A percentile compares a stretch with the other conserved stretches of the same genome.
These are phyloP conservation scores for Platysteira castanea DNA, from an alignment of 2,113 vertebrate genomes.

Conservation along the genomic window DNA sequence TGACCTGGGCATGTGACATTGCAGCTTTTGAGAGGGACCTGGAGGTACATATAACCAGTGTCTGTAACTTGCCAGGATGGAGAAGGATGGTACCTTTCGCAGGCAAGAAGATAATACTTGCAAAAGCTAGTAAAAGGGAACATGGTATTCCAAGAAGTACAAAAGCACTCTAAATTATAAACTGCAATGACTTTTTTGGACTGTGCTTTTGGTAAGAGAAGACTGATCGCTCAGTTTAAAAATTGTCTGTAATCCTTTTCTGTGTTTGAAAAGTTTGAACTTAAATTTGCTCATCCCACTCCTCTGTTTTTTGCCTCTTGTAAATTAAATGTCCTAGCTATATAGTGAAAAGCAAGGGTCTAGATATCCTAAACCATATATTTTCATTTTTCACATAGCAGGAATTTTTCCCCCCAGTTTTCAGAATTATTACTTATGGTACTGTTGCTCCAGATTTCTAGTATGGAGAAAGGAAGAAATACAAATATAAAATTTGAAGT, in stretches of 20 bases:
- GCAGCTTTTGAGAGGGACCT: neutral
- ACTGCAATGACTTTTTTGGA: neutral
- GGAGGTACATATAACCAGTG: neutral
- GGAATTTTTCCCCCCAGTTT: rapidly evolving
- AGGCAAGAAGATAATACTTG: neutral
- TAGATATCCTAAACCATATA: neutral
- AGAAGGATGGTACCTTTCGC: neutral
- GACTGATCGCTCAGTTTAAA: neutral
- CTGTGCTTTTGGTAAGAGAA: neutral
- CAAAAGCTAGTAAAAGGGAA: neutral
- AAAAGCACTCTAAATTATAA: neutral
- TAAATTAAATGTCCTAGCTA: neutral
- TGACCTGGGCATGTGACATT: neutral
- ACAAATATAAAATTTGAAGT: neutral
- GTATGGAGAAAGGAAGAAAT: neutral
- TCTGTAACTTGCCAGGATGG: neutral
- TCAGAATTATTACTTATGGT: neutral
- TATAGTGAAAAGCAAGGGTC: neutral
- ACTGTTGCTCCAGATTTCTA: neutral
- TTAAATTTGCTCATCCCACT: neutral
- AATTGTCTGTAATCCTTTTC: neutral
- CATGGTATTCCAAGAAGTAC: neutral
- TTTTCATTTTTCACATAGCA: neutral
- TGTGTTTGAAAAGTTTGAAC: neutral
- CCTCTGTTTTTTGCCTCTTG: neutral